Conservation (phyloP, 2,888 invertebrate genomes). For the Meghimatium bilineatum region DNA sequence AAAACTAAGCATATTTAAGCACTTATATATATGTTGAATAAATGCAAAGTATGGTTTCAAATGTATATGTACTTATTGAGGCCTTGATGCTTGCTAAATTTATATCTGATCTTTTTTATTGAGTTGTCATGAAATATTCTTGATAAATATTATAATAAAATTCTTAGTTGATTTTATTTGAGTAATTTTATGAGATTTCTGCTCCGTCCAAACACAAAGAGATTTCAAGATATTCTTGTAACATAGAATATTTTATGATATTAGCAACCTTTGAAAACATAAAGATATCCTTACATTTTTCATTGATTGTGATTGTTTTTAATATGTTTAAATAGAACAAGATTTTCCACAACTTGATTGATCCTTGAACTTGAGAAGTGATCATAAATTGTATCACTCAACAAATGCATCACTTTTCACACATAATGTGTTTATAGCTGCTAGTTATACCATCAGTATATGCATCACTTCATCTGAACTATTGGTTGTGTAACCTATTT, state of each 20-base stretch:
- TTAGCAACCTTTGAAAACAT: background rate
- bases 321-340: background rate
- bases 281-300: slow-evolving; percentile 6
- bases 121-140: background rate
- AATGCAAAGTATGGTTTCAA: background rate
- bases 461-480: too few species aligned
- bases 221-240: slow-evolving; percentile 4
- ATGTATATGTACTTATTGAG: background rate
- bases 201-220: slow-evolving; percentile 28
- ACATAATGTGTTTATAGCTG: too few species aligned
- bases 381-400: background rate
- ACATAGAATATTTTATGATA: background rate
- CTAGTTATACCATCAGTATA: too few species aligned
- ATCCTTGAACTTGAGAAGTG: too few species aligned
- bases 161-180: background rate
- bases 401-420: background rate
- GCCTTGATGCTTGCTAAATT: background rate
- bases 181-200: background rate
- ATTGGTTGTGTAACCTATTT: too few species aligned
- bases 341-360: background rate
- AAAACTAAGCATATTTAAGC: background rate
- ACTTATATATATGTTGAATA: background rate
- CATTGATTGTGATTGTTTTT: background rate
- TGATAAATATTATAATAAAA: background rate
- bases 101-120: background rate